A percentile compares a stretch with the other conserved stretches of the same genome.
Evolutionary conservation across 2,113 vertebrate species (phyloP).

Genomic region (Campylorhamphus procurvoides): DNA sequence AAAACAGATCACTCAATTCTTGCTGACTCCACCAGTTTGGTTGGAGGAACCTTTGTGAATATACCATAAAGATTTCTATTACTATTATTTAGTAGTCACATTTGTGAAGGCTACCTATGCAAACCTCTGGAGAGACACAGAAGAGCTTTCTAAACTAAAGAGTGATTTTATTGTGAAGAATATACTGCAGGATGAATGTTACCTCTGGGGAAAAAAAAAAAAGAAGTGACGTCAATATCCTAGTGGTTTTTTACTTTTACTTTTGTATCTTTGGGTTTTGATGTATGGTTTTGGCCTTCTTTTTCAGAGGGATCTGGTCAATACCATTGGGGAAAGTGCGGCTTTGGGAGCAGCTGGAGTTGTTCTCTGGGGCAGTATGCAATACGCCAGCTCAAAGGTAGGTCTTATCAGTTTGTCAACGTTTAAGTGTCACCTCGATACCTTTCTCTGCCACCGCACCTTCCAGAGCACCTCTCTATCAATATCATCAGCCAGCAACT

Average conservation of each 20-base stretch:
- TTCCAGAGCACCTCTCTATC: background rate
- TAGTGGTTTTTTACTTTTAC: background rate
- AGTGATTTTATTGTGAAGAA: background rate
- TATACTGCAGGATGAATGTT: accelerated
- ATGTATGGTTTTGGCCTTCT: background rate
- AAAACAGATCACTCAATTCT: background rate
- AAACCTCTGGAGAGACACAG: background rate
- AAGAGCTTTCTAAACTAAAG: background rate
- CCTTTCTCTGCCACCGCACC: background rate
- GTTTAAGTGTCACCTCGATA: background rate
- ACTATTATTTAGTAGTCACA: background rate
- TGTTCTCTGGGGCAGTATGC: slow-evolving; percentile 86
- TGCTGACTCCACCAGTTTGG: background rate
- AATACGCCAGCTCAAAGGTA: slow-evolving; percentile 74
- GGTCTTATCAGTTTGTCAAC: background rate
- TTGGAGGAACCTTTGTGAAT: background rate
- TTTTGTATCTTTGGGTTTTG: background rate
- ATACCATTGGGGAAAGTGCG: slow-evolving; percentile 88
- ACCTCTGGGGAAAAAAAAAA: background rate
- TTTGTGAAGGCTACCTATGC: background rate
- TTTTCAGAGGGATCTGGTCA: slow-evolving; percentile 85
- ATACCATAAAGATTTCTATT: background rate
- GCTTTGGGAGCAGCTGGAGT: slow-evolving; percentile 88
- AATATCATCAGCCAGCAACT: background rate
- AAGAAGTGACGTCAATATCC: background rate